Percentiles rank a stretch among this genome's conserved stretches.
Conservation (phyloP, 2,888 invertebrate genomes). For the Tetragonula carbonaria region DNA sequence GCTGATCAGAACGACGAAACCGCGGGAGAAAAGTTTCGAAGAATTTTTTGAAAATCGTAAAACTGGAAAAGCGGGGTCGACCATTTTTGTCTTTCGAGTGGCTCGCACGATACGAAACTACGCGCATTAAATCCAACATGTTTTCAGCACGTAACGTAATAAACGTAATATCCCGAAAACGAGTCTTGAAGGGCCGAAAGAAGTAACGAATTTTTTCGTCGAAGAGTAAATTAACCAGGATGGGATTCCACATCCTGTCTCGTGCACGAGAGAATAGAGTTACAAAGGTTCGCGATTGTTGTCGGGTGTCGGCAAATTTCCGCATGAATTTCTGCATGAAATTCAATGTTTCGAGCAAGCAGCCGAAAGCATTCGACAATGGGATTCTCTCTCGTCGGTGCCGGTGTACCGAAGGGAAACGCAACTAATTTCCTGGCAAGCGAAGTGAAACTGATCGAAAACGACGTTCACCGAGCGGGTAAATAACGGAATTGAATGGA, state of each 20-base stretch:
- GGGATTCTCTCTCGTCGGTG: constrained; percentile 34
- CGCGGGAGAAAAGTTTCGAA: no score
- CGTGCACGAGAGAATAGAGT: constrained; percentile 20
- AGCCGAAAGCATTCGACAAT: constrained; percentile 22
- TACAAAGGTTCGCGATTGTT: constrained; percentile 1
- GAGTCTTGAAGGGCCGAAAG: no score
- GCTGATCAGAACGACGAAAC: no score
- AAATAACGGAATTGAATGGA: constrained; percentile 52
- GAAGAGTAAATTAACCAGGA: no score
- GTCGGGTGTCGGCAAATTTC: constrained; percentile 3
- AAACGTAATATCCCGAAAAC: no score
- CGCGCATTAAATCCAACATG: no score
- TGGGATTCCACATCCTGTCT: background rate
- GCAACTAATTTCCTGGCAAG: constrained; percentile 53
- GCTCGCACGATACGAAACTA: no score
- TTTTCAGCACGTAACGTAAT: no score
- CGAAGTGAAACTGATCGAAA: constrained; percentile 55
- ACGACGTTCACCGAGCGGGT: constrained; percentile 48
- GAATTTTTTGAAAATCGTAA: no score
- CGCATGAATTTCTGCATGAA: constrained; percentile 32
- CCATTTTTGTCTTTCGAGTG: no score
- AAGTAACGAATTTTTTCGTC: no score
- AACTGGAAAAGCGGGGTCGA: no score
- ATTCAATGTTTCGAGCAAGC: constrained; percentile 35
- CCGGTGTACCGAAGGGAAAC: constrained; percentile 40